Conservation (phyloP, 2,797 vertebrate genomes). For the Cottoperca gobio region DNA sequence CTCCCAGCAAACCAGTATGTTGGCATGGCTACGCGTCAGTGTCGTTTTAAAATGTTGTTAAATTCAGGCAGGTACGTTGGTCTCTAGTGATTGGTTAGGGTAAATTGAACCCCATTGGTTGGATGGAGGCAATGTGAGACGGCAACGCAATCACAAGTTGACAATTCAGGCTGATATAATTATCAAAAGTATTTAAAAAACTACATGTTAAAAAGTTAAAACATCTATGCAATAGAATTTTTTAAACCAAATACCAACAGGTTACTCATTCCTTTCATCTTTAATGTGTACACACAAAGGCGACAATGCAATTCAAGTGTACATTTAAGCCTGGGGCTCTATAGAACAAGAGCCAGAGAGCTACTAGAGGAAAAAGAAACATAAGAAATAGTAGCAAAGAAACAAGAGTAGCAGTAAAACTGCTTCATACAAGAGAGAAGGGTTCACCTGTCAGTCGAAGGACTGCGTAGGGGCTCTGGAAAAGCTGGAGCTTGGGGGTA, state of each 20-base stretch:
- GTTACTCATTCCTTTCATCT: constrained; percentile 10
- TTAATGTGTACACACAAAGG: constrained; percentile 12
- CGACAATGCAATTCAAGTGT: constrained; percentile 13
- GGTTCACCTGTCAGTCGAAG: constrained; percentile 57
- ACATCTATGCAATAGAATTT: neutral
- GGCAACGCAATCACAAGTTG: too few relatives aligned
- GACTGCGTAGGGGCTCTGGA: constrained; percentile 43
- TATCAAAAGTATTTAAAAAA: neutral
- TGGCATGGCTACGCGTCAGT: too few relatives aligned
- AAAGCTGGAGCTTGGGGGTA: constrained; percentile 70
- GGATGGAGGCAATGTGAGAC: too few relatives aligned
- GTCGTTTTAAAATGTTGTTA: too few relatives aligned
- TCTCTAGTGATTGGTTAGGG: too few relatives aligned
- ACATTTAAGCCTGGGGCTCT: constrained; percentile 18
- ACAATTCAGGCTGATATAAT: neutral
- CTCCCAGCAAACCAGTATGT: too few relatives aligned
- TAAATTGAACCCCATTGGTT: too few relatives aligned
- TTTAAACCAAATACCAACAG: constrained; percentile 8
- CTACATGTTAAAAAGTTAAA: neutral
- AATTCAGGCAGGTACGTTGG: too few relatives aligned
- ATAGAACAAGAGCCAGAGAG: constrained; percentile 11
- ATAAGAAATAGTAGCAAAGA: constrained; percentile 11
- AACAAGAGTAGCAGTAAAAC: neutral
- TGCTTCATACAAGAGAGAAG: constrained; percentile 32
- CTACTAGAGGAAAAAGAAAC: neutral